phyloP scores from a whole-genome alignment of 2,797 vertebrate species.

The Florisuga fusca region DNA sequence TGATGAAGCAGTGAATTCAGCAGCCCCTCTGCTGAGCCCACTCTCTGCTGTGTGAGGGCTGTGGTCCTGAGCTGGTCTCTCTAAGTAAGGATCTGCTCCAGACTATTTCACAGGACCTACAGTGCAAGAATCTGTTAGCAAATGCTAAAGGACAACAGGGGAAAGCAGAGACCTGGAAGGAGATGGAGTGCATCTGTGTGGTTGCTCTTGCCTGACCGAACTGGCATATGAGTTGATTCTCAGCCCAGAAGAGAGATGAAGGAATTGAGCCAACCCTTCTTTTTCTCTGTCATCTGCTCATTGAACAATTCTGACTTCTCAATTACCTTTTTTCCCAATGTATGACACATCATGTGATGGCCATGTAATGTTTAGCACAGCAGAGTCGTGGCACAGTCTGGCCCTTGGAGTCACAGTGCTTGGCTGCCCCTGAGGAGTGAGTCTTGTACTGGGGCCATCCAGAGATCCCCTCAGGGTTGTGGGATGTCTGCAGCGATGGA shows the following conservation, averaged over 20 bases:
- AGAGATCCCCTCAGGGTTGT: not conserved
- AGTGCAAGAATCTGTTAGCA: not conserved
- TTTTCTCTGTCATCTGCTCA: not conserved
- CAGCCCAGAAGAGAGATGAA: constrained; percentile 40
- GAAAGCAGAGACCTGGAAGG: not conserved
- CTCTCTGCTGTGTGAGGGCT: not conserved
- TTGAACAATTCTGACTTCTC: not conserved
- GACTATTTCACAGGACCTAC: not conserved
- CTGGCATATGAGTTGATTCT: constrained; percentile 17
- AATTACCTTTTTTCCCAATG: not conserved
- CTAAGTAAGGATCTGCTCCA: not conserved
- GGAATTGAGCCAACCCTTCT: constrained; percentile 24
- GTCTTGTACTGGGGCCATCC: not conserved
- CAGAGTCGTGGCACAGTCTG: not conserved
- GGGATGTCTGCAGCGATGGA: not conserved
- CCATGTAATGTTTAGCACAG: not conserved
- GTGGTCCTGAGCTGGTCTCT: not conserved
- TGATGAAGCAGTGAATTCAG: rapidly evolving
- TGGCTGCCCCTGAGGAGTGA: not conserved
- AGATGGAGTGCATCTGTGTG: rapidly evolving
- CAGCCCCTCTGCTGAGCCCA: no score
- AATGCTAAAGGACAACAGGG: not conserved
- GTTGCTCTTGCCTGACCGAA: constrained; percentile 31
- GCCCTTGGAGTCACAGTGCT: rapidly evolving
- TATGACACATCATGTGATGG: rapidly evolving